Percentiles rank a stretch among this genome's conserved stretches.
Evolutionary conservation across 2,797 vertebrate genomes (phyloP).

Genomic region (Spheniscus humboldti): DNA sequence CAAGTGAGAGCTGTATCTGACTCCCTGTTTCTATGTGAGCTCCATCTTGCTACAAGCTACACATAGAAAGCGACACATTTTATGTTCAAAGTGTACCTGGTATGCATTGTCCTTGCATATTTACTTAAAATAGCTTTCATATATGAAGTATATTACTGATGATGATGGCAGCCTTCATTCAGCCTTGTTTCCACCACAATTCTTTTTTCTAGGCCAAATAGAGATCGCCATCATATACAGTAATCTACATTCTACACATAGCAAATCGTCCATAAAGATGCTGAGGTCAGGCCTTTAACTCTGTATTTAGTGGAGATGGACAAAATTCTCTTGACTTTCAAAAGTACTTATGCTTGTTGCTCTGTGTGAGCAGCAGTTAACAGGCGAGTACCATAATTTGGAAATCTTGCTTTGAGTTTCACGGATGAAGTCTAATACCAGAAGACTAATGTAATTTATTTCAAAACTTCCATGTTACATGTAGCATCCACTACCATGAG

Average conservation of each 20-base stretch:
- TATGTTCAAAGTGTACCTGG: background rate
- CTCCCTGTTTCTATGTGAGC: background rate
- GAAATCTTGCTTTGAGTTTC: background rate
- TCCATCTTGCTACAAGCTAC: background rate
- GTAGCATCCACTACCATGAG: background rate
- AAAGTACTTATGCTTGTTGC: background rate
- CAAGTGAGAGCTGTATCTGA: background rate
- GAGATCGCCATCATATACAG: background rate
- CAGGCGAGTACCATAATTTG: background rate
- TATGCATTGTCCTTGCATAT: background rate
- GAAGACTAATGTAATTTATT: background rate
- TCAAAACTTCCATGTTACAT: background rate
- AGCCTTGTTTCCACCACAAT: background rate
- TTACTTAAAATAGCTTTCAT: background rate
- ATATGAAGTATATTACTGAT: background rate
- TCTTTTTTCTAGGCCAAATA: background rate
- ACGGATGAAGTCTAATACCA: background rate
- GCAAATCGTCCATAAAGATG: background rate
- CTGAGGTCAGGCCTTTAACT: background rate
- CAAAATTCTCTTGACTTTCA: background rate
- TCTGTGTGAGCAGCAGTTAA: background rate
- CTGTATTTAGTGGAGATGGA: background rate
- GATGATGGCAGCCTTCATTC: background rate
- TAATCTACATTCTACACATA: background rate
- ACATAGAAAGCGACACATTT: background rate